Conservation (phyloP, 1,140 invertebrate genomes). For the Zaprionus kolodkinae region DNA sequence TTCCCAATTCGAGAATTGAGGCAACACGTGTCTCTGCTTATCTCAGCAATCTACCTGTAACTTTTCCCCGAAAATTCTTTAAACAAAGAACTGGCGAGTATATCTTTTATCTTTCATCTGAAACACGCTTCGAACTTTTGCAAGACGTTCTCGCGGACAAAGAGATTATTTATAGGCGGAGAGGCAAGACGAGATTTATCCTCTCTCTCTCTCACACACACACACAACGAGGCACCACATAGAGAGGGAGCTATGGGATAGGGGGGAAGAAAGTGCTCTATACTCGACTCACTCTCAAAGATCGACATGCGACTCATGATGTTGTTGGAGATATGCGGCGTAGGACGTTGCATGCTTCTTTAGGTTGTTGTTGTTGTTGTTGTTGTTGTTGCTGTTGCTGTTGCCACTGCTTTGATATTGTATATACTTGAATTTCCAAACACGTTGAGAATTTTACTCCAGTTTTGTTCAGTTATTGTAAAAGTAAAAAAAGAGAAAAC, state of each 20-base stretch:
- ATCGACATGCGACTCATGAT: constrained; percentile 80
- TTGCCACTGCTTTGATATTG: background rate
- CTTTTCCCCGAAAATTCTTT: too few relatives aligned
- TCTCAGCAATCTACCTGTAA: background rate
- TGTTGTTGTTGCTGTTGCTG: too few relatives aligned
- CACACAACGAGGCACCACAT: background rate
- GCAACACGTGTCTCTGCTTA: background rate
- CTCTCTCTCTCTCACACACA: background rate
- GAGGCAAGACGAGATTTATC: constrained; percentile 8
- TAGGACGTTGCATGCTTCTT: constrained; percentile 67
- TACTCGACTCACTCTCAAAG: constrained; percentile 75
- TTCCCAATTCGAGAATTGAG: background rate
- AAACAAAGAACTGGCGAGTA: constrained; percentile 3
- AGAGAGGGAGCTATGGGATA: background rate
- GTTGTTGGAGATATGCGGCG: constrained; percentile 66
- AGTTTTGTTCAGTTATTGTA: too few relatives aligned
- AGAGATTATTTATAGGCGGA: constrained; percentile 5
- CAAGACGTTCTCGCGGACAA: constrained; percentile 8
- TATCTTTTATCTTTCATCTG: constrained; percentile 16
- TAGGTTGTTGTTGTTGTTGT: too few relatives aligned
- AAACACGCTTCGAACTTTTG: constrained; percentile 20
- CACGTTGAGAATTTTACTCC: background rate
- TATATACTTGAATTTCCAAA: background rate
- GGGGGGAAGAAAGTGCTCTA: background rate
- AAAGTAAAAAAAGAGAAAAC: background rate